Base-by-base conservation (phyloP, 2,888 invertebrate species). In the Masnerella sp. region DNA sequence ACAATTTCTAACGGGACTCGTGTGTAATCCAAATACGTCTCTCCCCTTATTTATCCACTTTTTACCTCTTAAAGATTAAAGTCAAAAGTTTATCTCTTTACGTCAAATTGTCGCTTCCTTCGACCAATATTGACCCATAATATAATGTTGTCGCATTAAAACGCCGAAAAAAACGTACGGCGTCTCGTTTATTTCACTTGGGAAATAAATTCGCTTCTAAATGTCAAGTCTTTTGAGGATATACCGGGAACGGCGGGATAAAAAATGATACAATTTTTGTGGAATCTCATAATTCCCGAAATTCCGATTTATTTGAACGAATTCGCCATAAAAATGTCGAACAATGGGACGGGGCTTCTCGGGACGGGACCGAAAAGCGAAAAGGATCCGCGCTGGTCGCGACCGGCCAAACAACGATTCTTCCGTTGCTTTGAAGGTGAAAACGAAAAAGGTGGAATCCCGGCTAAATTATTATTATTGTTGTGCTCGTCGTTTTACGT, bases 341-440 rank as follows among this genome's bases (percentile, higher is more conserved):
- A 67, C 58, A 67, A 67, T 67, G 51, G 34, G n/a, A 65, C 51
- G 34, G n/a, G 49, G 28, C 15, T 51, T 58, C 67, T 58, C n/a
- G 51, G 42, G 34, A 49, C n/a, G 17, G 17, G 49, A 42, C 43
- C 42, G n/a, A n/a, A n/a, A n/a, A n/a, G n/a, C 58, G 25, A 67
- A 58, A 65, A 67, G 67, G 42, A 43, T 30, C 32, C 32, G 17
- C 40, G 43, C 14, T 30, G 36, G 36, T 12, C 28, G 9, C 12
- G 49, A 32, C 38, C 45, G 32, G 15, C 56, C 40, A 28, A 47
- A 54, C 52, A 64, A 49, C 32, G 25, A 40, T 45, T 54, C 38
- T 45, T 54, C 40, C 54, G 36, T 54, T 65, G 45, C 54, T 65
- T 45, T 54, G 18, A 49, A 28, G 11, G 8, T 38, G 38, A 38